Conservation (phyloP, 2,113 vertebrate species). For the Heloderma charlesbogerti region DNA sequence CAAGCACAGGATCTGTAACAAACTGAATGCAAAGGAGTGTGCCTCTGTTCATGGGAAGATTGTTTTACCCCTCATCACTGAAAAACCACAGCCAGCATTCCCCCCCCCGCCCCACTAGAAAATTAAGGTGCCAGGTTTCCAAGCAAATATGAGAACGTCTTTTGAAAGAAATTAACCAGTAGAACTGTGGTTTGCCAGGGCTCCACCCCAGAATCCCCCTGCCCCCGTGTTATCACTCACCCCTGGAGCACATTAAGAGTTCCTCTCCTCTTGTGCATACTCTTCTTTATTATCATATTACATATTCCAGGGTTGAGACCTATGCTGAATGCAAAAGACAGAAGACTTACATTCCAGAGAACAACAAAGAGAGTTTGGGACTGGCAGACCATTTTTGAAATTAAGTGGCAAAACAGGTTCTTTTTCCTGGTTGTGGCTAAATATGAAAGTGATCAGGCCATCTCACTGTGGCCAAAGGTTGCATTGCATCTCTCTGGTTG, state of each 20-base stretch:
- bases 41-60: not conserved
- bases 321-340: not conserved
- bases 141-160: not conserved
- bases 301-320: not conserved
- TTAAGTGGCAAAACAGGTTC: not conserved
- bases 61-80: not conserved
- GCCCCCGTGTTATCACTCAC: not conserved
- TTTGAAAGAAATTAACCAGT: not conserved
- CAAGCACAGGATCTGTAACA: not conserved
- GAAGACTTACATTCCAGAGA: not conserved
- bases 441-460: not conserved
- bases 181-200: not conserved
- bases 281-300: slow-evolving; percentile 6
- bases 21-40: not conserved
- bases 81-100: not conserved
- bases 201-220: not conserved
- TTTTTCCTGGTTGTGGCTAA: not conserved
- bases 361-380: not conserved
- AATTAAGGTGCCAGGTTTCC: not conserved
- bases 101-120: not conserved
- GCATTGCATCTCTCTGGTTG: not conserved
- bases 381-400: not conserved
- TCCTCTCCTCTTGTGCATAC: not conserved
- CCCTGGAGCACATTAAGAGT: not conserved
- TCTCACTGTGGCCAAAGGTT: not conserved